Evolutionary conservation across 1,140 invertebrate species (phyloP).

Genomic region (Trichomalopsis sarcophagae): DNA sequence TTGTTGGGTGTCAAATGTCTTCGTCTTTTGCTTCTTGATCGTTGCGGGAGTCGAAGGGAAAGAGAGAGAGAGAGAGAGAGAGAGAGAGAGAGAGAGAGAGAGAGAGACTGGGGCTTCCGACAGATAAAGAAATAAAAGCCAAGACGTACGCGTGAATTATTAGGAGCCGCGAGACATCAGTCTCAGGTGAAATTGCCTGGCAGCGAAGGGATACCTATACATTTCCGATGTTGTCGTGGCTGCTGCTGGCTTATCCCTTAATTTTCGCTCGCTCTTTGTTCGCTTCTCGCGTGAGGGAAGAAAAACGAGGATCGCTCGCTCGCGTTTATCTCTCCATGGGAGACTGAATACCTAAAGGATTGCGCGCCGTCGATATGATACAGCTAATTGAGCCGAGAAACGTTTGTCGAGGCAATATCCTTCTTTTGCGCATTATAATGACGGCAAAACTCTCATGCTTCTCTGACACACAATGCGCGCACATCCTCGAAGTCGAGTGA

Average conservation of each 20-base stretch:
- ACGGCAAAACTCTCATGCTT: not conserved
- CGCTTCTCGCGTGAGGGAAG: not conserved
- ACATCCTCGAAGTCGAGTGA: not conserved
- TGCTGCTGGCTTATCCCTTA: not conserved
- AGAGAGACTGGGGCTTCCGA: not conserved
- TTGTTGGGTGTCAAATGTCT: conserved; percentile 10
- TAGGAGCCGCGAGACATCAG: conserved; percentile 1
- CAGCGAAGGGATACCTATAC: conserved; percentile 14
- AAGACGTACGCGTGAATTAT: conserved; percentile 10
- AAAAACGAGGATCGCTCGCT: conserved; percentile 12
- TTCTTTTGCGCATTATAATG: not conserved
- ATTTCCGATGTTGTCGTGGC: not conserved
- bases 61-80: not conserved
- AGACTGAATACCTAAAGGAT: conserved; percentile 7
- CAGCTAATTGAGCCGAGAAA: not conserved
- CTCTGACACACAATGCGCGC: not conserved
- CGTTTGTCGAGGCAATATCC: not conserved
- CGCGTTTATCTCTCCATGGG: conserved; percentile 5
- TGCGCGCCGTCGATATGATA: not conserved
- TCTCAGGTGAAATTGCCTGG: conserved; percentile 43
- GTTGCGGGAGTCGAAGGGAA: not conserved
- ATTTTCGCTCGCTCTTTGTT: not conserved
- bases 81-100: too few relatives aligned
- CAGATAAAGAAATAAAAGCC: not conserved
- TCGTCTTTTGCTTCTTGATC: not conserved